Conservation (phyloP, 2,113 vertebrate genomes). For the Megaptera novaeangliae region DNA sequence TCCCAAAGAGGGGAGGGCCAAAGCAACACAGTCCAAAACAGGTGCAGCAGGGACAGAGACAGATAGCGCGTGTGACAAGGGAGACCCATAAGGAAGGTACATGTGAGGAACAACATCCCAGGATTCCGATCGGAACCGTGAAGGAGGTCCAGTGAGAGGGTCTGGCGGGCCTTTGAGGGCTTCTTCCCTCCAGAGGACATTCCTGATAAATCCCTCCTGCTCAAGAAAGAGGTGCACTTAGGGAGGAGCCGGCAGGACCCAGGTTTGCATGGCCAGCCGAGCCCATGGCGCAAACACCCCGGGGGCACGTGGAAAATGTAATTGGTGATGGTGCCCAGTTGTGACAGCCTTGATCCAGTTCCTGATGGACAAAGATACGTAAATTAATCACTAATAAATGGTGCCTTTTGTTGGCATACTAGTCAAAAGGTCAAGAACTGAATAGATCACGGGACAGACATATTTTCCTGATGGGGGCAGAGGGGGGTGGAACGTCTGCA, state of each 20-base stretch:
- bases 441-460: slow-evolving; percentile 8
- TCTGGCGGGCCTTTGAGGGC: background rate
- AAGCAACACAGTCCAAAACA: background rate
- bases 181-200: background rate
- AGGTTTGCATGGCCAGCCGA: fast-evolving
- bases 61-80: fast-evolving
- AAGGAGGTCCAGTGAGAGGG: background rate
- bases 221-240: background rate
- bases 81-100: fast-evolving
- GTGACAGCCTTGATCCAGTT: background rate
- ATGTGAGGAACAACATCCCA: fast-evolving
- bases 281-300: fast-evolving
- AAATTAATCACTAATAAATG: slow-evolving; percentile 15
- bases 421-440: slow-evolving; percentile 47
- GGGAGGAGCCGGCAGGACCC: background rate
- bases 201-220: background rate
- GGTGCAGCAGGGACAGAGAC: background rate
- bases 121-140: fast-evolving
- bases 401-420: slow-evolving; percentile 37
- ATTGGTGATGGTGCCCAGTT: background rate
- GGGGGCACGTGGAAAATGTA: background rate
- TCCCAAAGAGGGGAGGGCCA: background rate
- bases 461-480: background rate
- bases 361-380: background rate
- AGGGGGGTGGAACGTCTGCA: background rate